Conservation (phyloP, 35 echinoderm and acorn worm species). For the Chiridota heheva region DNA sequence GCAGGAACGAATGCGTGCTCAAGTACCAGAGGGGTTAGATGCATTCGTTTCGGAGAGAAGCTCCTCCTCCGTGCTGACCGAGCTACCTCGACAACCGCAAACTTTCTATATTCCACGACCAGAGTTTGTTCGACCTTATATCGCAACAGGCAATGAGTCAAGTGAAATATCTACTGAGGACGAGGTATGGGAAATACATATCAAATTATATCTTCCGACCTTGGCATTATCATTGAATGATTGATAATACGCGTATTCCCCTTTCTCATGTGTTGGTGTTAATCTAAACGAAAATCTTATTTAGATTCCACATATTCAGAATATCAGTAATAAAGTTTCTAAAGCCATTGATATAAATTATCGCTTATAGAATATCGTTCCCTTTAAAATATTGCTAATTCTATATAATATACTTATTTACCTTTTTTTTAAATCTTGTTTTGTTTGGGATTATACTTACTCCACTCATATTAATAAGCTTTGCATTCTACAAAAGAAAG, state of each 20-base stretch:
- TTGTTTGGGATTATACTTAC: too few species aligned
- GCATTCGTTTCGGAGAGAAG: constrained; percentile 9
- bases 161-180: constrained; percentile 26
- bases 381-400: too few species aligned
- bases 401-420: too few species aligned
- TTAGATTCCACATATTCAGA: background rate
- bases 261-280: background rate
- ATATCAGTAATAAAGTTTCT: too few species aligned
- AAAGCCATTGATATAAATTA: too few species aligned
- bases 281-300: background rate
- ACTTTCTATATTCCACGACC: background rate
- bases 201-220: background rate
- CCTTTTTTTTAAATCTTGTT: too few species aligned
- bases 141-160: constrained; percentile 23
- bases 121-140: constrained; percentile 12
- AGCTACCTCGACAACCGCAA: background rate
- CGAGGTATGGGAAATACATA: constrained; percentile 15
- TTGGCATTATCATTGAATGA: background rate
- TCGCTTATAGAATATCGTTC: too few species aligned
- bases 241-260: background rate
- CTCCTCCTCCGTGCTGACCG: background rate
- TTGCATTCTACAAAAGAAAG: too few species aligned
- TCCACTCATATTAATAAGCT: too few species aligned
- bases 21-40: background rate
- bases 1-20: constrained; percentile 27